Evolutionary conservation across 2,113 vertebrate genomes (phyloP), one percentile per base, ranked within the genome.

Genomic region (Paradoxurus hermaphroditus): DNA sequence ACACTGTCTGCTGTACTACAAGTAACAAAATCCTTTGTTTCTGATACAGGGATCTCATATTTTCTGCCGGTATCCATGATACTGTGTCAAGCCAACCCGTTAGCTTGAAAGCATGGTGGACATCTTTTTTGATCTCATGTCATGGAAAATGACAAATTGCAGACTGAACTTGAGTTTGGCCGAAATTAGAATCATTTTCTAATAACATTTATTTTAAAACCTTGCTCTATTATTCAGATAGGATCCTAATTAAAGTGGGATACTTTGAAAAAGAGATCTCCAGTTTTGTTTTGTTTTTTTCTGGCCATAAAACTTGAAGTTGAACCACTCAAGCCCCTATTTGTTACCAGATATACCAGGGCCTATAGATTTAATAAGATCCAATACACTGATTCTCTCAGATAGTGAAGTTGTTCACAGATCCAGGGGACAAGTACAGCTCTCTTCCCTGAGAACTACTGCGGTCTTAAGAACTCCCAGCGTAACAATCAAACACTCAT

Each of bases 1-100:
- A n/a, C 1, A 4, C 34, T 31, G 16, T 34, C 36, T 44, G 44
- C 21, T 36, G 3, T 0, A 7, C 23, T 13, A 0, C 11, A 9
- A 16, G 36, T 0, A 12, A 3, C 11, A 1, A 41, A 44, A 14
- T 19, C 46, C 70, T 46, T 29, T 44, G 39, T 68, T 23, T 81
- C 36, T 11, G 9, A 31, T 12, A 11, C 0, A 29, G 7, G n/a
- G 16, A 3, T 36, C 36, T 53, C 86, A 16, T 15, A 10, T 19
- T 53, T 34, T 67, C 67, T 11, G 34, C 41, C 34, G 19, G 56
- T 31, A 65, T 41, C 77, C 2, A 4, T 15, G 15, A 56, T 18
- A 59, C 13, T 13, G 9, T 19, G 29, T 41, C 56, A 84, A 14
- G 49, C 34, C 70, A 59, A 31, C 15, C 23, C 11, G 3, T 34